Evolutionary conservation across 2,797 vertebrate genomes (phyloP), one percentile per base, ranked within the genome.

Genomic region (Atherinosoma microstoma): DNA sequence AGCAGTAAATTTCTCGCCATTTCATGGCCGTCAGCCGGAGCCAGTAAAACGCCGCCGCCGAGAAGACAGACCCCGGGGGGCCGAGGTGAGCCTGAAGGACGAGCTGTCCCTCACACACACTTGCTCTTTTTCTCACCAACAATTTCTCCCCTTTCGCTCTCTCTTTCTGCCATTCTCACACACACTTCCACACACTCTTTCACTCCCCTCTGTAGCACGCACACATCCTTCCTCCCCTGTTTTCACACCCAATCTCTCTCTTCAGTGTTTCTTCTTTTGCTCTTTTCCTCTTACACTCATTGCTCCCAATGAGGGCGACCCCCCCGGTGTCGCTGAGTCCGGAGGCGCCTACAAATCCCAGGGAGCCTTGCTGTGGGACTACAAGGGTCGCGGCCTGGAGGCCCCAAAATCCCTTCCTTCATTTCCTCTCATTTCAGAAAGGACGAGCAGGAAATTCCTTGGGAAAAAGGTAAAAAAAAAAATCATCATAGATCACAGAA

Each of bases 51-150:
- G 69, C 64, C 0, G 51, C 69, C 29, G 56, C 67, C 8, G 82
- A 85, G 88, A 74, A 86, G 89, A 80, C 69, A 82, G 90, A 89
- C 83, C 87, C 84, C 67, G 35, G 86, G 82, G 84, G 86, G 86
- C 49, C 51, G 90, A 89, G 91, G 88, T 88, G 90, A 87, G 86
- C 79, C 85, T 91, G 91, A 93, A 93, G 91, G 91, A 91, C 88
- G 77, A 87, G 78, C 84, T 83, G 87, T 87, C 85, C 83, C 89
- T 78, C 89, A 64, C 86, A 71, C 81, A 83, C 85, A 81, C 75
- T 87, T 84, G 81, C 83, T 86, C 87, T 76, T 84, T 85, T 84
- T 73, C 86, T 77, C 81, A 69, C 85, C 54, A 56, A 65, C 76
- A 73, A 34, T 82, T 70, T 78, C 68, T 73, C 82, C 78, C 74